A percentile compares a stretch with the other conserved stretches of the same genome.
Evolutionary conservation across 2,797 vertebrate genomes (phyloP).

Genomic region (Tamandua tetradactyla): DNA sequence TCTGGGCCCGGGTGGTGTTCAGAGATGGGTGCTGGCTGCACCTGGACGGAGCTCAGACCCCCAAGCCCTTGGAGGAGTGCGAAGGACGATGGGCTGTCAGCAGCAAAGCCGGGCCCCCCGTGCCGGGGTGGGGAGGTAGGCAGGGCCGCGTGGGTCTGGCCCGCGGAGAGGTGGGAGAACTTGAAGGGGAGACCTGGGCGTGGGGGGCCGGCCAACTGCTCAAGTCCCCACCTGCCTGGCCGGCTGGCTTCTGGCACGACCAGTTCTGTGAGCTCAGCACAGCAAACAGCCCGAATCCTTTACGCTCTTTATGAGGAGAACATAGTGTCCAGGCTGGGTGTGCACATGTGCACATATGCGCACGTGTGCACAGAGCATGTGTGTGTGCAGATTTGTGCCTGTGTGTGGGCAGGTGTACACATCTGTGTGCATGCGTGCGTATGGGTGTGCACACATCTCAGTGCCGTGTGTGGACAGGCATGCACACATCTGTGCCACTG

Average conservation of each 20-base stretch:
- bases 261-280: slow-evolving; percentile 70
- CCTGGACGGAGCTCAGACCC: neutral
- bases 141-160: neutral
- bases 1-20: neutral
- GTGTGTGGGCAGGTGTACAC: no score
- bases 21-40: neutral
- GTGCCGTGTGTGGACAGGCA: no score
- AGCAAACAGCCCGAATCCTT: slow-evolving; percentile 76
- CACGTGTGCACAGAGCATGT: no score
- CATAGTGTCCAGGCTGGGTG: neutral
- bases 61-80: neutral
- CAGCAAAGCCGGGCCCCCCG: no score
- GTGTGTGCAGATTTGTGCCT: no score
- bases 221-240: slow-evolving; percentile 70
- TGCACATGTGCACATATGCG: neutral
- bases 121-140: neutral
- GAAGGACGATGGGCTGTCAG: no score
- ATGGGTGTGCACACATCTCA: no score
- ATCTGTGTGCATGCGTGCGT: no score
- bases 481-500: no score
- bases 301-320: slow-evolving; percentile 76
- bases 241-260: slow-evolving; percentile 63
- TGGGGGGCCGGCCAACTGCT: neutral
- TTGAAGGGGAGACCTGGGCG: neutral
- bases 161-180: neutral